phyloP scores from a whole-genome alignment of 1,140 invertebrate genomes.

The Macrobrachium nipponense region DNA sequence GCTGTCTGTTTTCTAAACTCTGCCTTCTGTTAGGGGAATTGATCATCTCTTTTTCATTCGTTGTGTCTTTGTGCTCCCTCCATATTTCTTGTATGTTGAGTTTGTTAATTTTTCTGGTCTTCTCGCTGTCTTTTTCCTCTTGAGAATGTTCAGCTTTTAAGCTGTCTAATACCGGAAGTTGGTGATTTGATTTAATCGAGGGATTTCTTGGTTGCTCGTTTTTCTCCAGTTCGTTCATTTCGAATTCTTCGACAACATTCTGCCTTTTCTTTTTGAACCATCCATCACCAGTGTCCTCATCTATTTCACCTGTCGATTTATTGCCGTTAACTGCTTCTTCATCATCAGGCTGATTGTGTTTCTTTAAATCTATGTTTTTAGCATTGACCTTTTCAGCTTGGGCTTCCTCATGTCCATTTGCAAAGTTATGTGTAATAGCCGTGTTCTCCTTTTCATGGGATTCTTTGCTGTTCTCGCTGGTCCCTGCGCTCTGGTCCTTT shows the following conservation, averaged over 20 bases:
- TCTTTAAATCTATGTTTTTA: too few relatives aligned
- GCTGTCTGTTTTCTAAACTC: not conserved
- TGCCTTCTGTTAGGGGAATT: not conserved
- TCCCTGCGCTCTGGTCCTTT: not conserved
- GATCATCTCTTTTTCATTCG: not conserved
- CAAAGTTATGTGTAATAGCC: too few relatives aligned
- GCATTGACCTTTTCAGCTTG: too few relatives aligned
- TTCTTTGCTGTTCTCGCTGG: not conserved
- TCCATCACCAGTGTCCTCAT: too few relatives aligned
- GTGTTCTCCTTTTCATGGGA: too few relatives aligned
- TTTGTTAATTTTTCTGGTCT: not conserved
- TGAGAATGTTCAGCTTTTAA: not conserved
- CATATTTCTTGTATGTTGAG: not conserved
- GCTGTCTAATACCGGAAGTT: too few relatives aligned
- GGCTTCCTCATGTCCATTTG: too few relatives aligned
- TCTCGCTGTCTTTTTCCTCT: not conserved
- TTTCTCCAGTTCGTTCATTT: not conserved
- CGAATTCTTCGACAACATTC: not conserved
- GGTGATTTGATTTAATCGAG: too few relatives aligned
- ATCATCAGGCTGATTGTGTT: too few relatives aligned
- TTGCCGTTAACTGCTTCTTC: too few relatives aligned
- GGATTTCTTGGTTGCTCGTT: too few relatives aligned
- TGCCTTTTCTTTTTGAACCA: not conserved
- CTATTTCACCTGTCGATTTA: too few relatives aligned
- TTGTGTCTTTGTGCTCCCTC: not conserved